phyloP scores from a whole-genome alignment of 2,113 vertebrate genomes.

The Triplophysa tibetana region DNA sequence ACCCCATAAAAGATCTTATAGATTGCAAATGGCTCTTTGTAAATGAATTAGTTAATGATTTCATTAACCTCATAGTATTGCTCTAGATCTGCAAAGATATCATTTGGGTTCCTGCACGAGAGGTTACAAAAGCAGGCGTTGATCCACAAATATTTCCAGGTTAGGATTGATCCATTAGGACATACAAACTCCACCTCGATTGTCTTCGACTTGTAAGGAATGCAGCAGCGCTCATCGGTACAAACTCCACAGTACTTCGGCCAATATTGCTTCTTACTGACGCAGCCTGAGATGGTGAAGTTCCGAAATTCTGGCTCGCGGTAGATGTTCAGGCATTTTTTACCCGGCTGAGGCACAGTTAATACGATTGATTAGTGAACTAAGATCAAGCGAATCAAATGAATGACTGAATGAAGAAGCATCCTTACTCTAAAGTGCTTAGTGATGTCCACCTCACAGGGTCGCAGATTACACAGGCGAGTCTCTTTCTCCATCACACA shows the following conservation, averaged over 20 bases:
- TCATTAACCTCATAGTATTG: conserved; percentile 80
- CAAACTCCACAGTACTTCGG: conserved; percentile 78
- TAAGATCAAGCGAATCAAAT: background rate
- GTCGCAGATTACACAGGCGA: conserved; percentile 90
- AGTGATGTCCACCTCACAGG: conserved; percentile 85
- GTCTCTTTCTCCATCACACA: conserved; percentile 87
- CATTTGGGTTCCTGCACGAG: conserved; percentile 73
- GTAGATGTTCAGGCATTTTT: conserved; percentile 72
- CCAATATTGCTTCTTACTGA: conserved; percentile 71
- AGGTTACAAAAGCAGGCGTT: conserved; percentile 77
- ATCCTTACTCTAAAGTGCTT: conserved; percentile 86
- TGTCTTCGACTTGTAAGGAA: conserved; percentile 74
- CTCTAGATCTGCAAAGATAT: conserved; percentile 83
- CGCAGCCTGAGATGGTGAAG: conserved; percentile 73
- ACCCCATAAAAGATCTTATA: background rate
- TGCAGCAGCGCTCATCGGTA: conserved; percentile 74
- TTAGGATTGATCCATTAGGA: conserved; percentile 70
- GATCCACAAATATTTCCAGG: conserved; percentile 76
- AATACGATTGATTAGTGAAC: background rate
- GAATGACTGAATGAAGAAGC: background rate
- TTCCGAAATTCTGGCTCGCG: conserved; percentile 66
- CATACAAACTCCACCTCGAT: conserved; percentile 74
- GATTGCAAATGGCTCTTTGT: background rate
- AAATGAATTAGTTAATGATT: conserved; percentile 73
- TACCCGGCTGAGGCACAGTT: conserved; percentile 59